Evolutionary conservation across 2,888 invertebrate genomes (phyloP).

Genomic region (Chrysomela aeneicollis): DNA sequence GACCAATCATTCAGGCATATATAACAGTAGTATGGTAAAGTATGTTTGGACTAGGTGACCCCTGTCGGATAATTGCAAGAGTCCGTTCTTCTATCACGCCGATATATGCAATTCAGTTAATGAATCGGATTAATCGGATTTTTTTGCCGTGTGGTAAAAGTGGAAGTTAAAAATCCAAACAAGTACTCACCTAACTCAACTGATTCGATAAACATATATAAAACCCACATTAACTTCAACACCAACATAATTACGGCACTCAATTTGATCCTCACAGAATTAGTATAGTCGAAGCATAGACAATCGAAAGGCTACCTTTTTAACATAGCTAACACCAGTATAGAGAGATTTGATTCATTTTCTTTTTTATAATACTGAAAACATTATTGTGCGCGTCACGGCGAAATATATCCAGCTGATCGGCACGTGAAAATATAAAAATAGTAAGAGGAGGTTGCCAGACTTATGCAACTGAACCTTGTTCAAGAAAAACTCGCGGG

Average conservation of each 20-base stretch:
- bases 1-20: no score
- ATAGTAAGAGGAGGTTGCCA: background rate
- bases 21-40: no score
- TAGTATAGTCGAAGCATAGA: background rate
- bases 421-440: background rate
- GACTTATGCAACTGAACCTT: background rate
- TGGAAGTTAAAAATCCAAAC: no score
- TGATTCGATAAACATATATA: background rate
- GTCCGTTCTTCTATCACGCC: no score
- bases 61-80: no score
- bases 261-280: background rate
- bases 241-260: no score
- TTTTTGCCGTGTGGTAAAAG: no score
- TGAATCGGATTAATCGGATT: no score
- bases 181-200: background rate
- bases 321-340: background rate
- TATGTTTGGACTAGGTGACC: no score
- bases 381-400: background rate
- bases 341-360: background rate
- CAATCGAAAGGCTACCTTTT: background rate
- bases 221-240: background rate
- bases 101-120: no score
- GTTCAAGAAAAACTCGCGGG: no score
- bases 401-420: background rate
- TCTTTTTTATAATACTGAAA: background rate